Percentiles rank a stretch among this genome's conserved stretches.
Evolutionary conservation across 2,797 vertebrate genomes (phyloP).

Genomic region (Carcharodon carcharias): DNA sequence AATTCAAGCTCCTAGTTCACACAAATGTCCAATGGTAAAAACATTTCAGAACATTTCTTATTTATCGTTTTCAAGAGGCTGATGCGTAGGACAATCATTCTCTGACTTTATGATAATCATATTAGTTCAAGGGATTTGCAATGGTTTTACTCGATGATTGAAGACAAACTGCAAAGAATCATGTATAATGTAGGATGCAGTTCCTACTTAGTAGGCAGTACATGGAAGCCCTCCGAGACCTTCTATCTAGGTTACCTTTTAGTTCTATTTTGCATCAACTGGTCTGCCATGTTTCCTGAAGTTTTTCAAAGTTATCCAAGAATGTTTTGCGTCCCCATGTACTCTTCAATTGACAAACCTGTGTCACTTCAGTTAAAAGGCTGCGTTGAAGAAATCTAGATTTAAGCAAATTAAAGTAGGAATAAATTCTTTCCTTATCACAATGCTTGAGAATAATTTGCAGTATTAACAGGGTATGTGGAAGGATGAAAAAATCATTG

Average conservation of each 20-base stretch:
- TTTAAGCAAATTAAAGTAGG: not conserved
- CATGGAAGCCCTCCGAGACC: not conserved
- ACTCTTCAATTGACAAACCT: not conserved
- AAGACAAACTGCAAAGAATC: conserved; percentile 19
- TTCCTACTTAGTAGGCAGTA: not conserved
- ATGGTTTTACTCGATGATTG: conserved; percentile 23
- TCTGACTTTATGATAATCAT: conserved; percentile 30
- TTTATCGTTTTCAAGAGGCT: not conserved
- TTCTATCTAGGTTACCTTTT: conserved; percentile 9
- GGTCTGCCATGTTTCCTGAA: not conserved
- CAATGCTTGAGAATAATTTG: not conserved
- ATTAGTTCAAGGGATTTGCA: conserved; percentile 31
- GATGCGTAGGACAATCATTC: conserved; percentile 9
- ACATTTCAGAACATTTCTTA: not conserved
- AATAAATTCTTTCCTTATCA: not conserved
- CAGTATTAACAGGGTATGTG: not conserved
- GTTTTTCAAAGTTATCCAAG: not conserved
- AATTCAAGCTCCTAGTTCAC: not conserved
- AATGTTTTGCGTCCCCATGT: no score
- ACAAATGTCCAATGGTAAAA: not conserved
- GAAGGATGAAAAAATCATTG: not conserved
- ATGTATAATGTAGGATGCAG: not conserved
- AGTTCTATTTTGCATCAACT: not conserved
- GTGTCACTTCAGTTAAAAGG: not conserved
- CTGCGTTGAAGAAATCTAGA: not conserved